Base-by-base conservation (phyloP, 2,113 vertebrate species). In the Trogon melanurus region DNA sequence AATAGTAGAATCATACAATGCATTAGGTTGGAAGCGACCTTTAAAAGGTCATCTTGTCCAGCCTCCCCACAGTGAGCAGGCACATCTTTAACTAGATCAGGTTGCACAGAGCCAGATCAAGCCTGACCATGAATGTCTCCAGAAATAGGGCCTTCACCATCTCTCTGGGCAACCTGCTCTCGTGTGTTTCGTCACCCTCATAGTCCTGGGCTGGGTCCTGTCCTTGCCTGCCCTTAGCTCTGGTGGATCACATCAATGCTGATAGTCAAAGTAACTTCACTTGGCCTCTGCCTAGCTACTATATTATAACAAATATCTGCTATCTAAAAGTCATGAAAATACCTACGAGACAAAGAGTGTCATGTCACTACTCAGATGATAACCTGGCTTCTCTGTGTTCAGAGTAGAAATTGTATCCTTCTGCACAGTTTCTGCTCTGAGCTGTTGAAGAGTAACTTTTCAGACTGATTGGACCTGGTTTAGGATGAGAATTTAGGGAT, bases 151-250 rank as follows among this genome's bases (percentile, higher is more conserved):
- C 41, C 41, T 41, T 13, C 41, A 41, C 41, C 41, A 41, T 13
- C 41, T 41, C 41, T 41, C 41, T 41, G 41, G 41, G 41, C 41
- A 41, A 41, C 41, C 41, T 41, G 41, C 13, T 41, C 41, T 13
- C 11, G 41, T 41, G 41, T 41, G 41, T 41, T 41, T 41, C 41
- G 13, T 41, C 41, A 41, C 41, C 41, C 41, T 41, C 41, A 13
- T 41, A 41, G 41, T 65, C 7, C 1, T 1, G 11, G 67, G 4
- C 3, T 32, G 16, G 0, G 1, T 71, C 71, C 22, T 69, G 16
- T 50, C 44, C 45, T 36, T 60, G 30, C 53, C 62, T 69, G 23
- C 36, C 25, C 15, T 30, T 21, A 27, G 34, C 44, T 13, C 36
- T 64, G 26, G 15, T 44, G 48, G 23, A 34, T 45, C 64, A 71